Conservation (phyloP, 2,888 invertebrate species). For the Lysandra bellargus region DNA sequence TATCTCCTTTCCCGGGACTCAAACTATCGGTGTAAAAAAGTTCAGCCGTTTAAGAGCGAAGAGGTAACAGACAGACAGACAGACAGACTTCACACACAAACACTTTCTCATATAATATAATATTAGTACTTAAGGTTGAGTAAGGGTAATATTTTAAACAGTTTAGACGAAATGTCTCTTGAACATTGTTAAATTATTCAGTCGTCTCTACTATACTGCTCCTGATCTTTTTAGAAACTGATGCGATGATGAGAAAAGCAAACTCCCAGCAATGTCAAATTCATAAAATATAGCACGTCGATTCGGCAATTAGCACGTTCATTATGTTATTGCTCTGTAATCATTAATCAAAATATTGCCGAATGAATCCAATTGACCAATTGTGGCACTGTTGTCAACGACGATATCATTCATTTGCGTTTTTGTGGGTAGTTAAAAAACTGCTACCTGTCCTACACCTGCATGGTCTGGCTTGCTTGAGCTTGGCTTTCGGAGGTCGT, state of each 20-base stretch:
- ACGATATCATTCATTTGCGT: background rate
- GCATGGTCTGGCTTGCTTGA: background rate
- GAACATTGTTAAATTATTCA: too few relatives aligned
- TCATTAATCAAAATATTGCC: conserved; percentile 27
- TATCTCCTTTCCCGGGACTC: too few relatives aligned
- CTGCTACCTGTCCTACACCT: background rate
- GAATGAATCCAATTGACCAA: conserved; percentile 14
- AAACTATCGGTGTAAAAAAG: too few relatives aligned
- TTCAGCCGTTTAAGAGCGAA: too few relatives aligned
- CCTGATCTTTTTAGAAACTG: background rate
- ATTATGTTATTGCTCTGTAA: conserved; percentile 18
- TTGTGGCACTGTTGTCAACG: conserved; percentile 4
- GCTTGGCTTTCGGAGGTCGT: too few relatives aligned
- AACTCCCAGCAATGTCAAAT: conserved; percentile 25
- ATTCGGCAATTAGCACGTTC: conserved; percentile 18
- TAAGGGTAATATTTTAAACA: too few relatives aligned
- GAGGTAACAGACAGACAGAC: too few relatives aligned
- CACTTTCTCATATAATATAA: too few relatives aligned
- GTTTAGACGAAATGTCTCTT: too few relatives aligned
- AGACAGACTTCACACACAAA: too few relatives aligned
- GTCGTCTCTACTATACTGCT: too few relatives aligned
- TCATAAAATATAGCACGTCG: conserved; percentile 9
- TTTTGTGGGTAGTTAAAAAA: background rate
- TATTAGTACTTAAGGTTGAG: too few relatives aligned
- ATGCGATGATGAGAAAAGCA: conserved; percentile 5